Evolutionary conservation across 2,113 vertebrate genomes (phyloP).

Genomic region (Motacilla tschutschensis): DNA sequence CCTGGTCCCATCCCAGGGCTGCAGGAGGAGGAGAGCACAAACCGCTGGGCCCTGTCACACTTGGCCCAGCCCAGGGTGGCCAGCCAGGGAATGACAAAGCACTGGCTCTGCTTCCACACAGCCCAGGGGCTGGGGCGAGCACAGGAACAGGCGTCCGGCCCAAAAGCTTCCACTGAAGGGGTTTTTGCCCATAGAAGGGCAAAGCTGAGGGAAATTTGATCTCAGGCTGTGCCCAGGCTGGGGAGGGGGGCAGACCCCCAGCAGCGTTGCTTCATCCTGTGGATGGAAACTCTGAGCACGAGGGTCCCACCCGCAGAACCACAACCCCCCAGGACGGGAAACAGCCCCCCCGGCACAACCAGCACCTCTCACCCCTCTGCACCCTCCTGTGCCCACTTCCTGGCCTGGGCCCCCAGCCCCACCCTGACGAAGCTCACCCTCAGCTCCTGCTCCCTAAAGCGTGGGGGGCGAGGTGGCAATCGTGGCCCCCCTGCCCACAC

Average conservation of each 20-base stretch:
- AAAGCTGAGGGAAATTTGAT: background rate
- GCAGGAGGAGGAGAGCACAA: background rate
- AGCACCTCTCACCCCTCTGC: background rate
- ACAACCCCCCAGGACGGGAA: background rate
- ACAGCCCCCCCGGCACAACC: background rate
- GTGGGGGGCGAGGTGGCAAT: background rate
- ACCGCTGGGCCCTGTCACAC: background rate
- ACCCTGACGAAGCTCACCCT: background rate
- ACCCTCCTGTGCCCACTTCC: background rate
- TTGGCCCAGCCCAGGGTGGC: background rate
- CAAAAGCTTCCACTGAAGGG: background rate
- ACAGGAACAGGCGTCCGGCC: rapidly evolving
- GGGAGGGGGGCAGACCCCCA: background rate
- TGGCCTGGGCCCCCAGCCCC: background rate
- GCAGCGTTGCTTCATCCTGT: background rate
- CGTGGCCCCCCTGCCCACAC: rapidly evolving
- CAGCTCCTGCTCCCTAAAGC: rapidly evolving
- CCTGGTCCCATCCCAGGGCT: background rate
- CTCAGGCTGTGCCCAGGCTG: rapidly evolving
- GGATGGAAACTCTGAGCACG: background rate
- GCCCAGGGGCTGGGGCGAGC: background rate
- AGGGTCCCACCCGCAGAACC: background rate
- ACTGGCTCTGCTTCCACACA: background rate
- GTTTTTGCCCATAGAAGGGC: constrained; percentile 30
- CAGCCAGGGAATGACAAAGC: background rate